phyloP scores from a whole-genome alignment of 2,888 invertebrate genomes.

The Lasioglossum lativentre region DNA sequence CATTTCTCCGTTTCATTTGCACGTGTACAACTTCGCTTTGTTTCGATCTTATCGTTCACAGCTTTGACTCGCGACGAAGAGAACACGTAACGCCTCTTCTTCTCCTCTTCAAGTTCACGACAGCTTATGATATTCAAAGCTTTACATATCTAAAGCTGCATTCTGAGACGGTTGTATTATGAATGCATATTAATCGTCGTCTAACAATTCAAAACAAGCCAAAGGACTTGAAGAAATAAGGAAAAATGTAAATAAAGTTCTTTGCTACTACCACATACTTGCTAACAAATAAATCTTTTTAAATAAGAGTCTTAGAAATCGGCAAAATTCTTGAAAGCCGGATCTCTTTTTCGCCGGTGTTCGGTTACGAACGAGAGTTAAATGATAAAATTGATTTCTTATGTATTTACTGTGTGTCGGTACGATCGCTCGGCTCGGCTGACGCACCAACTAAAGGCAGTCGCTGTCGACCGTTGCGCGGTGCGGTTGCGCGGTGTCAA shows the following conservation, averaged over 20 bases:
- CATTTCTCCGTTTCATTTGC: not conserved
- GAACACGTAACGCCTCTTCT: not conserved
- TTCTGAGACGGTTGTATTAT: not conserved
- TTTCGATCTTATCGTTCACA: not conserved
- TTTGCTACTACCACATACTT: too few species aligned
- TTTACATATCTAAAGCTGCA: not conserved
- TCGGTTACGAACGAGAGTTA: not conserved
- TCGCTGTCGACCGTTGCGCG: constrained; percentile 41
- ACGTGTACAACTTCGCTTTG: not conserved
- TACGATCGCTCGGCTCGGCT: constrained; percentile 11
- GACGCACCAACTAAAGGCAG: constrained; percentile 36
- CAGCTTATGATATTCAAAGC: not conserved
- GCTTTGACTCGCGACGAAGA: not conserved
- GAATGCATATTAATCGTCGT: not conserved
- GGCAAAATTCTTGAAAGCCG: too few species aligned
- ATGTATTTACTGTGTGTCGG: constrained; percentile 23
- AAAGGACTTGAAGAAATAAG: too few species aligned
- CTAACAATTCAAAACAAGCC: too few species aligned
- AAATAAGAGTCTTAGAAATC: too few species aligned
- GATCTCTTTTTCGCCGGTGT: too few species aligned
- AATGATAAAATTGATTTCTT: not conserved
- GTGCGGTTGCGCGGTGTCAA: constrained; percentile 59
- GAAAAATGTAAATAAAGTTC: too few species aligned
- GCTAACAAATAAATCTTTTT: too few species aligned
- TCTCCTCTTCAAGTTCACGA: not conserved